These are phyloP conservation scores for Palaemon carinicauda DNA, from an alignment of 1,140 invertebrate species.

Conservation along the genomic window DNA sequence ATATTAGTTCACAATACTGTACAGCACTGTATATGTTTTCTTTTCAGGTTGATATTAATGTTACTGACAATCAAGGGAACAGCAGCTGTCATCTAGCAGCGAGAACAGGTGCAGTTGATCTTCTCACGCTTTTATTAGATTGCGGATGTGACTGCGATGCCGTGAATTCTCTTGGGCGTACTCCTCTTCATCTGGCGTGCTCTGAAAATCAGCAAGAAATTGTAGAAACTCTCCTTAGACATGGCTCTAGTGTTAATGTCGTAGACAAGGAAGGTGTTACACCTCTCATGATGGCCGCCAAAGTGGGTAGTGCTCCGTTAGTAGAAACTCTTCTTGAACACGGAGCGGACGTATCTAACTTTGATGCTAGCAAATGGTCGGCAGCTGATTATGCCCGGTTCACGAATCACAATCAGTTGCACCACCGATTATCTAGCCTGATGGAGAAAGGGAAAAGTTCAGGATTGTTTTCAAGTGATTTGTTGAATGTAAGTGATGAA, in stretches of 20 bases:
- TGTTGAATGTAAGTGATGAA: constrained; percentile 44
- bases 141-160: constrained; percentile 32
- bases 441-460: neutral
- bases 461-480: constrained; percentile 5
- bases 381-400: constrained; percentile 50
- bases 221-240: constrained; percentile 27
- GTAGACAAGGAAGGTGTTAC: constrained; percentile 42
- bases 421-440: constrained; percentile 16
- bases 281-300: constrained; percentile 41
- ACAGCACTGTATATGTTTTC: too few relatives aligned
- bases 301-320: constrained; percentile 28
- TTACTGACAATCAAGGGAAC: constrained; percentile 20
- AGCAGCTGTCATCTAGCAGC: constrained; percentile 21
- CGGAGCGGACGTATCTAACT: neutral
- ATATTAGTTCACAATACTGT: neutral
- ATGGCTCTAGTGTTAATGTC: constrained; percentile 40
- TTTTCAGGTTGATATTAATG: constrained; percentile 35
- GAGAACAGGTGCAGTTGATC: constrained; percentile 30
- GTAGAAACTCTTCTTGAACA: constrained; percentile 30
- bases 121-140: constrained; percentile 15
- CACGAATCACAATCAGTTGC: constrained; percentile 43
- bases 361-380: constrained; percentile 44
- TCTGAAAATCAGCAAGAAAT: constrained; percentile 37
- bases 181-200: constrained; percentile 32
- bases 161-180: constrained; percentile 12